phyloP scores from a whole-genome alignment of 2,113 vertebrate species.

The Oplegnathus fasciatus region DNA sequence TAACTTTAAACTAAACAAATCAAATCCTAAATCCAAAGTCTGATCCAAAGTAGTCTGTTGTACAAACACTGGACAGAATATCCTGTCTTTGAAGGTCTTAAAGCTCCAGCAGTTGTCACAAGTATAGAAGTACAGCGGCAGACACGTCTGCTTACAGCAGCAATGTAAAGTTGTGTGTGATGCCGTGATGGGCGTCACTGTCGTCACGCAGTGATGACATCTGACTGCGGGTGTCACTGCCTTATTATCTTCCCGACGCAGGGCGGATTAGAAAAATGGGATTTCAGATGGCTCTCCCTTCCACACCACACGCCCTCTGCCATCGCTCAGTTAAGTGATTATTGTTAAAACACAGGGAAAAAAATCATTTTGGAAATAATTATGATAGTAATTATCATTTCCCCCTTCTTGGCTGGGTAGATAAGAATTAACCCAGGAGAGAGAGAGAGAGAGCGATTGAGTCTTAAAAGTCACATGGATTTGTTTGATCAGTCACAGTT shows the following conservation, averaged over 20 bases:
- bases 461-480: constrained; percentile 75
- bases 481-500: constrained; percentile 77
- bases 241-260: constrained; percentile 82
- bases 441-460: constrained; percentile 9
- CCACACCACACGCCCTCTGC: constrained; percentile 61
- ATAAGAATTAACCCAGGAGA: constrained; percentile 75
- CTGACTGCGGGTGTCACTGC: constrained; percentile 78
- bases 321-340: constrained; percentile 81
- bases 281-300: constrained; percentile 77
- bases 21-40: neutral
- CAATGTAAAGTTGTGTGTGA: constrained; percentile 43
- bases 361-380: constrained; percentile 80
- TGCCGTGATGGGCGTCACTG: constrained; percentile 57
- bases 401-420: constrained; percentile 72
- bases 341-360: constrained; percentile 75
- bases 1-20: neutral
- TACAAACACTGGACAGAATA: neutral
- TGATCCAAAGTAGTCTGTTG: neutral
- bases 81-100: constrained; percentile 1
- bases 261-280: constrained; percentile 84
- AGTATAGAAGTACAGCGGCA: constrained; percentile 1
- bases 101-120: neutral
- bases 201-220: constrained; percentile 81
- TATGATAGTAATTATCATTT: constrained; percentile 81
- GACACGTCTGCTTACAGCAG: constrained; percentile 27